Evolutionary conservation across 2,888 invertebrate species (phyloP), one percentile per base, ranked within the genome.

Genomic region (Acronicta aceris): DNA sequence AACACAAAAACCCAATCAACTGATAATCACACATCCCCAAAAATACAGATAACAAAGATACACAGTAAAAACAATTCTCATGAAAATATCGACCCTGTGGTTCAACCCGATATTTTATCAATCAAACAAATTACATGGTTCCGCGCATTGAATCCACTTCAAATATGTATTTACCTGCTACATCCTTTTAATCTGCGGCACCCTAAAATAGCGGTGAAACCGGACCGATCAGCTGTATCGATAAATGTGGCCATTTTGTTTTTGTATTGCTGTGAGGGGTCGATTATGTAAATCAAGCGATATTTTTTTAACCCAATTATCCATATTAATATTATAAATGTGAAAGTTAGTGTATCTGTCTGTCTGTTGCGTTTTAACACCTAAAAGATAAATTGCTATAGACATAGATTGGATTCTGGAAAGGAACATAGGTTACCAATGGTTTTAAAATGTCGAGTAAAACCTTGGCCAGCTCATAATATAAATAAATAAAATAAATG

Each of bases 151-250:
- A 68, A 68, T 60, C 45, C 45, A 61, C 52, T 63, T 66, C 54
- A 67, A 77, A 81, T 73, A 72, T 78, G 78, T 74, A 72, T 79
- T 76, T 67, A 78, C 76, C 59, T 69, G 65, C 57, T 46, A 55
- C 40, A 62, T 60, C 65, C 30, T 68, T 71, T 70, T 81, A 76
- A 81, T 70, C 71, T 57, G 57, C 50, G 56, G 50, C 33, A 53
- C 63, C 58, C 68, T 65, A 68, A 76, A 71, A 54, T 57, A 42
- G 61, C 52, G 36, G 41, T 17, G n/a, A 33, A 21, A 41, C 15
- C 49, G 64, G 62, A 59, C 68, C 71, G 75, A 80, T 82, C 78
- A 76, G 64, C 54, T 64, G 71, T 59, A 54, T 45, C 76, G 71
- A 82, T 79, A 76, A 78, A 70, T 71, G 53, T 52, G 16, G 43